phyloP scores from a whole-genome alignment of 2,888 invertebrate species.

The Graphium colonna region DNA sequence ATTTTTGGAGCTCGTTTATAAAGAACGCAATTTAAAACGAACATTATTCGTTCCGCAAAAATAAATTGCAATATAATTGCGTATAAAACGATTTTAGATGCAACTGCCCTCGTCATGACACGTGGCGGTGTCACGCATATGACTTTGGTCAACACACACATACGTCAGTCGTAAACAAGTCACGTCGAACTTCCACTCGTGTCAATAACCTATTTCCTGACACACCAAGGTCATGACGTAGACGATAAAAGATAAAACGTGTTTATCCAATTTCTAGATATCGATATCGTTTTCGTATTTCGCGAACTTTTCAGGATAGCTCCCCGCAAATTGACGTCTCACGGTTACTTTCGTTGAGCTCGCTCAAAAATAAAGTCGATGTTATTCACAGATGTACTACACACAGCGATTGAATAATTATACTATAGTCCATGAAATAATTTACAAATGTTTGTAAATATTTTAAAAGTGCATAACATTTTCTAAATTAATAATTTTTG shows the following conservation, averaged over 20 bases:
- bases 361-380: too few relatives aligned
- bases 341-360: conserved; percentile 1
- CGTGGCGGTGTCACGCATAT: conserved; percentile 11
- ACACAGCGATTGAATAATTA: too few relatives aligned
- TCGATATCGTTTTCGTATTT: conserved; percentile 29
- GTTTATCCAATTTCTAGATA: conserved; percentile 26
- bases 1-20: too few relatives aligned
- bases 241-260: conserved; percentile 37
- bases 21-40: too few relatives aligned
- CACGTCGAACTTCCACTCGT: conserved; percentile 26
- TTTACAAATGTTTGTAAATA: too few relatives aligned
- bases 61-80: background rate
- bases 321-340: background rate
- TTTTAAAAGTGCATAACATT: too few relatives aligned
- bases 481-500: too few relatives aligned
- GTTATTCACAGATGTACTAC: too few relatives aligned
- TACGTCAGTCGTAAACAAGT: conserved; percentile 19
- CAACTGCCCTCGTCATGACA: conserved; percentile 19
- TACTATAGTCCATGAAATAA: too few relatives aligned
- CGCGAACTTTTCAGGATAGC: conserved; percentile 11
- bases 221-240: conserved; percentile 41
- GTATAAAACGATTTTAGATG: conserved; percentile 8
- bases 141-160: conserved; percentile 18
- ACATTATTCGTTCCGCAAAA: background rate
- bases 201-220: conserved; percentile 33